phyloP scores from a whole-genome alignment of 1,140 invertebrate genomes.

The Ceratina australensis region DNA sequence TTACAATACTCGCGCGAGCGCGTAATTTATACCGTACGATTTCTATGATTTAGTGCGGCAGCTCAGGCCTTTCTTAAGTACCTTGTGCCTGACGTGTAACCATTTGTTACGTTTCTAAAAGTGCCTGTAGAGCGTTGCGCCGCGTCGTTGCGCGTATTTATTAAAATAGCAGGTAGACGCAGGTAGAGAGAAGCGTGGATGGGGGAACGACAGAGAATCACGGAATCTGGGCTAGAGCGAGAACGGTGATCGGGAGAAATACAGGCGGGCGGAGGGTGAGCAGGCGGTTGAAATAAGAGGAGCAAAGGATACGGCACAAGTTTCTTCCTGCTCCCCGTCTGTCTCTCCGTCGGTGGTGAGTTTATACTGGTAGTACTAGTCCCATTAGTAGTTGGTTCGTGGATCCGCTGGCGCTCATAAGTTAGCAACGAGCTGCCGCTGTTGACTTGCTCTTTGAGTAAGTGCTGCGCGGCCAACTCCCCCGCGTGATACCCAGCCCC shows the following conservation, averaged over 20 bases:
- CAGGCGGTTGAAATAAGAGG: not conserved
- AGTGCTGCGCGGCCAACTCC: slow-evolving; percentile 56
- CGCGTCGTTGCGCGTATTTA: slow-evolving; percentile 49
- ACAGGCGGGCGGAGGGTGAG: not conserved
- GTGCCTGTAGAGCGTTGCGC: slow-evolving; percentile 40
- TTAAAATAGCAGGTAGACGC: slow-evolving; percentile 50
- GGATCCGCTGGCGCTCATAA: slow-evolving; percentile 60
- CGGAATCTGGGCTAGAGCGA: not conserved
- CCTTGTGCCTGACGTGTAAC: slow-evolving; percentile 50
- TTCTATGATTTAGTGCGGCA: slow-evolving; percentile 51
- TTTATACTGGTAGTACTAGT: slow-evolving; percentile 63
- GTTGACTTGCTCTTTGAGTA: slow-evolving; percentile 65
- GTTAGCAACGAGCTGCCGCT: slow-evolving; percentile 65
- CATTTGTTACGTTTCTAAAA: slow-evolving; percentile 52
- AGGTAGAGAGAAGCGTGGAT: slow-evolving; percentile 31
- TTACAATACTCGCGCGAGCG: slow-evolving; percentile 20
- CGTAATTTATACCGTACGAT: slow-evolving; percentile 53
- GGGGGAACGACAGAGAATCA: not conserved
- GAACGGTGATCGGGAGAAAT: not conserved
- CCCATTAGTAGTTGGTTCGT: slow-evolving; percentile 63
- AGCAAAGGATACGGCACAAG: not conserved
- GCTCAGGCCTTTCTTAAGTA: slow-evolving; percentile 52
- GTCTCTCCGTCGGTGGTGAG: slow-evolving; percentile 39
- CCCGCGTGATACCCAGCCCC: slow-evolving; percentile 55
- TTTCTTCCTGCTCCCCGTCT: slow-evolving; percentile 18